These are phyloP conservation scores for Epinotia brunnichana DNA, from an alignment of 2,888 invertebrate species.

Conservation along the genomic window DNA sequence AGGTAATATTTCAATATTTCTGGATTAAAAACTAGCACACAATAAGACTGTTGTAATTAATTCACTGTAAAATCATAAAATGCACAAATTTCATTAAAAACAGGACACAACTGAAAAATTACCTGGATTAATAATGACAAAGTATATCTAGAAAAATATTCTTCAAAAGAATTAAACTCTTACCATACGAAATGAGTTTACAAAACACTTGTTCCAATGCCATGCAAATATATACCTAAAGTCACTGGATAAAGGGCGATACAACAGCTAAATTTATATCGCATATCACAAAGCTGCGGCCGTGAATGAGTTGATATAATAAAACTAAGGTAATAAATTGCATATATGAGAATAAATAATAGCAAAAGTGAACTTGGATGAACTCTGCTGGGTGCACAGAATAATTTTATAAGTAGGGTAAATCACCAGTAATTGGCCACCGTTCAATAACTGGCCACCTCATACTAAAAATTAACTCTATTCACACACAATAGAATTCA, in stretches of 20 bases:
- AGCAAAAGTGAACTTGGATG: neutral
- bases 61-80: neutral
- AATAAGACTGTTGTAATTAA: neutral
- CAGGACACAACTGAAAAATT: neutral
- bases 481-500: too few species aligned
- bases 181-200: neutral
- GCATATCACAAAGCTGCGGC: neutral
- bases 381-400: too few species aligned
- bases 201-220: slow-evolving; percentile 5
- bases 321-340: neutral
- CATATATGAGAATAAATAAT: neutral
- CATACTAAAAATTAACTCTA: too few species aligned
- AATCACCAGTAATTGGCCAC: too few species aligned
- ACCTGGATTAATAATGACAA: neutral
- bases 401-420: too few species aligned
- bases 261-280: too few species aligned
- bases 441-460: too few species aligned
- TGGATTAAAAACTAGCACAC: neutral
- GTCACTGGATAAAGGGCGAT: neutral
- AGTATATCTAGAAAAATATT: neutral
- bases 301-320: neutral
- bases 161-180: neutral
- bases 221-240: slow-evolving; percentile 23
- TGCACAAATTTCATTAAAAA: neutral
- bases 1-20: neutral